Percentiles rank a stretch among this genome's conserved stretches.
phyloP scores from a whole-genome alignment of 1,140 invertebrate genomes.

The Probaryconus sp. region DNA sequence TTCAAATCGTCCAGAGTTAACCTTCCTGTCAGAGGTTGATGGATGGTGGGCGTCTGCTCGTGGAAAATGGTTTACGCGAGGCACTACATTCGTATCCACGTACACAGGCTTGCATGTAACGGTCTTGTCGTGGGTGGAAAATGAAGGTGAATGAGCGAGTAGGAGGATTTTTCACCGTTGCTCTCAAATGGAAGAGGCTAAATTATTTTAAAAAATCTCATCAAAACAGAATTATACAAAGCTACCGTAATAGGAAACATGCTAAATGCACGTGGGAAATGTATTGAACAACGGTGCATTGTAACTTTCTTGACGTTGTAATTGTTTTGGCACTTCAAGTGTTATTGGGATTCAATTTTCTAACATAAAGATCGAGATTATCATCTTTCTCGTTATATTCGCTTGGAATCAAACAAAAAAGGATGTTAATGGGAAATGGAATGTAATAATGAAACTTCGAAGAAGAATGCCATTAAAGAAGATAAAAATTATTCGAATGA shows the following conservation, averaged over 20 bases:
- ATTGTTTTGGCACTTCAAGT: background rate
- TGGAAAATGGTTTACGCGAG: constrained; percentile 51
- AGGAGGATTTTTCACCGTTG: constrained; percentile 65
- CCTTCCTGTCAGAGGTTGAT: constrained; percentile 54
- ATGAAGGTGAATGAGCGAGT: constrained; percentile 63
- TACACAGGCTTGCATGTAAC: constrained; percentile 17
- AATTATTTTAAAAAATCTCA: constrained; percentile 44
- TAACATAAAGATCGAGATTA: no score
- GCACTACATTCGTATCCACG: constrained; percentile 11
- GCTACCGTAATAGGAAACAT: constrained; percentile 39
- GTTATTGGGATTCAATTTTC: no score
- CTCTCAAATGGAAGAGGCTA: constrained; percentile 34
- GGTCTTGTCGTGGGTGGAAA: constrained; percentile 65
- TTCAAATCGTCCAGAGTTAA: constrained; percentile 39
- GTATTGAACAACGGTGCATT: constrained; percentile 4
- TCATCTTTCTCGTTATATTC: no score
- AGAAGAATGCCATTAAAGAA: no score
- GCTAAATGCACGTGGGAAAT: constrained; percentile 27
- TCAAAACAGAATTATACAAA: constrained; percentile 34
- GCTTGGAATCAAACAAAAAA: no score
- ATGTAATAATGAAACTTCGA: no score
- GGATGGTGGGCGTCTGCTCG: constrained; percentile 50
- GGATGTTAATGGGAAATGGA: no score
- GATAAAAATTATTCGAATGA: no score
- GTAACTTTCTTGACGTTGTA: constrained; percentile 1